Evolutionary conservation across 2,113 vertebrate genomes (phyloP).

Genomic region (Ceyx melanurus): DNA sequence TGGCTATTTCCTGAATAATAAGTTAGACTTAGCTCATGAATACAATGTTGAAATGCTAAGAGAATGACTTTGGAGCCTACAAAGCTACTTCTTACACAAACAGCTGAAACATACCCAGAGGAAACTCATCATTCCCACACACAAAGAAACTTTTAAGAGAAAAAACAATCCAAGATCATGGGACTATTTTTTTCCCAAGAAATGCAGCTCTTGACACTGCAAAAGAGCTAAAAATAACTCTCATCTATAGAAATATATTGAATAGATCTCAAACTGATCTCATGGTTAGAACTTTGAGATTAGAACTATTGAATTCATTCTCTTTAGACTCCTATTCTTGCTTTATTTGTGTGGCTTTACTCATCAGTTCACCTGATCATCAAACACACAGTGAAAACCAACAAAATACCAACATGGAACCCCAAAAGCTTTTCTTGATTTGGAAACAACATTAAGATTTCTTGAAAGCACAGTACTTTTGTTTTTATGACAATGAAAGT

Average conservation of each 20-base stretch:
- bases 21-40: background rate
- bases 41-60: background rate
- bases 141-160: background rate
- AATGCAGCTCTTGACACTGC: background rate
- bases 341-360: background rate
- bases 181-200: background rate
- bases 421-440: background rate
- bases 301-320: background rate
- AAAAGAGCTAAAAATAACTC: background rate
- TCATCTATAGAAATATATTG: too few relatives aligned
- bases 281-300: background rate
- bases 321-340: background rate
- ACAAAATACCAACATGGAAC: background rate
- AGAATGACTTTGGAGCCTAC: background rate
- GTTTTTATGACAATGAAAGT: background rate
- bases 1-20: background rate
- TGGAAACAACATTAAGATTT: background rate
- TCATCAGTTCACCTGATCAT: background rate
- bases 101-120: background rate
- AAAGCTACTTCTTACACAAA: background rate
- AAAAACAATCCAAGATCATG: background rate
- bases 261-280: background rate
- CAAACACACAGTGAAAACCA: background rate
- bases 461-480: accelerated
- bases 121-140: background rate